phyloP scores from a whole-genome alignment of 2,797 vertebrate genomes.

The Morelia viridis region DNA sequence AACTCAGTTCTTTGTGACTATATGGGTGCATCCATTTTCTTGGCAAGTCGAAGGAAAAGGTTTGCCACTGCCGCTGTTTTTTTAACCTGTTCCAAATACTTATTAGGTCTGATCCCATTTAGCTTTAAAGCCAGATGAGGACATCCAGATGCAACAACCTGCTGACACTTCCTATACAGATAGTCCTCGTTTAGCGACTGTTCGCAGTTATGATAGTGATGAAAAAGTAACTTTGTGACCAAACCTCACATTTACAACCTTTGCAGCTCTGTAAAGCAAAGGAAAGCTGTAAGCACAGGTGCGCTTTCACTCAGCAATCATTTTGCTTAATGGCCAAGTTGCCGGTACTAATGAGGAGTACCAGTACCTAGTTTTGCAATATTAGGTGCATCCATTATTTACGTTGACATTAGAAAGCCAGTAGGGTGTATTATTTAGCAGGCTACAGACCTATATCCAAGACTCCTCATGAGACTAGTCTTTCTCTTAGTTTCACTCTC shows the following conservation, averaged over 20 bases:
- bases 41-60: neutral
- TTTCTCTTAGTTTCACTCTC: neutral
- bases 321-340: neutral
- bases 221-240: neutral
- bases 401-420: neutral
- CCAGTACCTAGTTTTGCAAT: neutral
- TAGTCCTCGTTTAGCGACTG: neutral
- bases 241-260: neutral
- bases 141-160: neutral
- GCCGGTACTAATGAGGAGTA: neutral
- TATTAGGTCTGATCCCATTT: neutral
- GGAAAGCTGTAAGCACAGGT: neutral
- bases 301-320: neutral
- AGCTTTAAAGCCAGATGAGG: neutral
- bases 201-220: neutral
- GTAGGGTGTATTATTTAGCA: neutral
- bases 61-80: neutral
- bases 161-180: neutral
- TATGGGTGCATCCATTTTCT: neutral
- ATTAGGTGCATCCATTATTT: neutral
- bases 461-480: too few species aligned
- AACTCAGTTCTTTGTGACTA: neutral
- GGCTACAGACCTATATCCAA: neutral
- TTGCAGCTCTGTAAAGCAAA: neutral
- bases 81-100: neutral